These are phyloP conservation scores for Columbina picui DNA, from an alignment of 2,113 vertebrate genomes.

Conservation along the genomic window DNA sequence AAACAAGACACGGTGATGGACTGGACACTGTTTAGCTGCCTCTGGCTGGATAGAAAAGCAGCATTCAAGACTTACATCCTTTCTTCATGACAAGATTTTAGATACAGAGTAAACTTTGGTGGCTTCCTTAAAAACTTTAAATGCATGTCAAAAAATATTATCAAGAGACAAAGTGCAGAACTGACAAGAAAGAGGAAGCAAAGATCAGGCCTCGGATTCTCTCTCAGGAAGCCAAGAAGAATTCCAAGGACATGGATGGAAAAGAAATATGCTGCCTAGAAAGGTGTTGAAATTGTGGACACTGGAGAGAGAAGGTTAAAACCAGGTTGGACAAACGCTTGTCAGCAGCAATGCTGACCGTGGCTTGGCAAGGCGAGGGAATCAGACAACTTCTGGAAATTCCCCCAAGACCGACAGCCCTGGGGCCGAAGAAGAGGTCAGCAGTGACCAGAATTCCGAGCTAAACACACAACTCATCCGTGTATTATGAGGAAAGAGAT, in stretches of 20 bases:
- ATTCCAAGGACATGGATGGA: rapidly evolving
- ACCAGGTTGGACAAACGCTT: rapidly evolving
- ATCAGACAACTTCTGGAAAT: background rate
- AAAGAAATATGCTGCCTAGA: background rate
- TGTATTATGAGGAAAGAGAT: rapidly evolving
- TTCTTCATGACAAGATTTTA: background rate
- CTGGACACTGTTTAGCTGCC: background rate
- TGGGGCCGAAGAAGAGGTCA: background rate
- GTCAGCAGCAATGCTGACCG: background rate
- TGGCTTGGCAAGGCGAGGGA: background rate
- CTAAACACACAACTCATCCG: background rate
- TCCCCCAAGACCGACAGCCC: background rate
- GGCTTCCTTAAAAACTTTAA: background rate
- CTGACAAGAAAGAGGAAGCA: background rate
- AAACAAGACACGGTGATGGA: background rate
- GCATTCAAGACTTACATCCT: background rate
- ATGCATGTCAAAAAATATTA: background rate
- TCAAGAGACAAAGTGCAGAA: background rate
- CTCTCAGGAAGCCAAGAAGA: background rate
- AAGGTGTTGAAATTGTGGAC: background rate
- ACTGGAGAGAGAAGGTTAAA: background rate
- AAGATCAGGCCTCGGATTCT: background rate
- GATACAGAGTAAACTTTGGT: background rate
- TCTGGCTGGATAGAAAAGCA: background rate
- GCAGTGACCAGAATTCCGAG: rapidly evolving